Base-by-base conservation (phyloP, 2,113 vertebrate genomes). In the Sialia sialis region DNA sequence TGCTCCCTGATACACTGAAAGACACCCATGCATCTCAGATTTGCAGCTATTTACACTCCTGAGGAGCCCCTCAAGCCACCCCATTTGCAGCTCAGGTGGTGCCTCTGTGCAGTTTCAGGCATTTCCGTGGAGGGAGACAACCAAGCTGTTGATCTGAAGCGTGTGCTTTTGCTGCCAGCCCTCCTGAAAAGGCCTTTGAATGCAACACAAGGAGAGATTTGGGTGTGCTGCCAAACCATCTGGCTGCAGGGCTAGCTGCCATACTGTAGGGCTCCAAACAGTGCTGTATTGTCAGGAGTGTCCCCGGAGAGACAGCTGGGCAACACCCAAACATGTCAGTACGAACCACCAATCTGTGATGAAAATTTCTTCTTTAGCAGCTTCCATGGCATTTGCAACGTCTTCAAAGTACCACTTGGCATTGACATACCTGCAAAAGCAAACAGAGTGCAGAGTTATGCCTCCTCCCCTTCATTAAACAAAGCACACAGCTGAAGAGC, bases 331-430 rank as follows among this genome's bases (percentile, higher is more conserved):
- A 41, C 3, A 5, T 5, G 20, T 6, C 70, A 87, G 94, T 97
- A 98, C 99, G 36, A 95, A 99, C 99, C 99, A 99, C 99, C 99
- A 99, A 90, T 99, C 99, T 7, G 99, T 99, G 98, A 99, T 99
- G 97, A 99, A 99, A 95, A 99, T 99, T 87, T 99, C 99, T 74
- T 99, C 99, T 73, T 97, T 98, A 15, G 99, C 99, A 17, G 98
- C 98, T 95, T 99, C 99, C 90, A 99, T 98, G 43, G 99, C 99
- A 63, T 99, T 95, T 3, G 99, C 99, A 1, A 99, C 98, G 9
- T 99, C 99, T 96, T 99, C 98, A 91, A 99, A 99, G 97, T 99
- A 99, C 9, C 97, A 97, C 95, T 98, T 99, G 6, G 99, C 99
- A 36, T 99, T 99, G 18, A 99, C 99, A 59, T 99, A 99, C 99